These are phyloP conservation scores for Thunnus albacares DNA, from an alignment of 2,797 vertebrate genomes.

Conservation along the genomic window DNA sequence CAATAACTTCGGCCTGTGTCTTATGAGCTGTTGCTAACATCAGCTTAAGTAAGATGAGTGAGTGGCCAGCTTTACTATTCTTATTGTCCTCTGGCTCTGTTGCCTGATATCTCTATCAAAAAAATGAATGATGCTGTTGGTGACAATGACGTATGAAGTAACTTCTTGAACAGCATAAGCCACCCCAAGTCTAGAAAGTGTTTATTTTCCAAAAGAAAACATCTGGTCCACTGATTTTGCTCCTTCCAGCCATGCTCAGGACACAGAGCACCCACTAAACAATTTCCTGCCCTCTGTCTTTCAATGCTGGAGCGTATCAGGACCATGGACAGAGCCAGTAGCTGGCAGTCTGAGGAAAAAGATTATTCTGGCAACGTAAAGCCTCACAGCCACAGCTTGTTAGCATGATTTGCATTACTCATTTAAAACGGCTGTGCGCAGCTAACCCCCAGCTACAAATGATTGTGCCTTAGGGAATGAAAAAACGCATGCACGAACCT, in stretches of 20 bases:
- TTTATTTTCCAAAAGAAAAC: constrained; percentile 30
- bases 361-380: constrained; percentile 30
- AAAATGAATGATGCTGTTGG: background rate
- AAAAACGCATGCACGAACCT: constrained; percentile 31
- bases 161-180: constrained; percentile 37
- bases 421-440: constrained; percentile 57
- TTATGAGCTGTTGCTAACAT: background rate
- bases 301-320: constrained; percentile 40
- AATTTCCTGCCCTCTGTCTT: constrained; percentile 36
- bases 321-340: constrained; percentile 56
- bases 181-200: constrained; percentile 8
- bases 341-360: constrained; percentile 33
- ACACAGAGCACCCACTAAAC: constrained; percentile 38
- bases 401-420: constrained; percentile 67
- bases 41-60: background rate
- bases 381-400: constrained; percentile 51
- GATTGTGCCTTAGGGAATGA: constrained; percentile 49
- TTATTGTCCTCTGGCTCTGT: too few relatives aligned
- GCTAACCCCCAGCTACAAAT: constrained; percentile 57
- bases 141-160: constrained; percentile 1
- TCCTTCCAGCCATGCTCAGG: constrained; percentile 31
- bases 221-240: constrained; percentile 30
- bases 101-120: background rate
- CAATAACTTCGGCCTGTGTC: background rate
- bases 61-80: background rate